Percentiles rank a stretch among this genome's conserved stretches.
phyloP scores from a whole-genome alignment of 2,888 invertebrate species.

The Tupiocoris notatus region DNA sequence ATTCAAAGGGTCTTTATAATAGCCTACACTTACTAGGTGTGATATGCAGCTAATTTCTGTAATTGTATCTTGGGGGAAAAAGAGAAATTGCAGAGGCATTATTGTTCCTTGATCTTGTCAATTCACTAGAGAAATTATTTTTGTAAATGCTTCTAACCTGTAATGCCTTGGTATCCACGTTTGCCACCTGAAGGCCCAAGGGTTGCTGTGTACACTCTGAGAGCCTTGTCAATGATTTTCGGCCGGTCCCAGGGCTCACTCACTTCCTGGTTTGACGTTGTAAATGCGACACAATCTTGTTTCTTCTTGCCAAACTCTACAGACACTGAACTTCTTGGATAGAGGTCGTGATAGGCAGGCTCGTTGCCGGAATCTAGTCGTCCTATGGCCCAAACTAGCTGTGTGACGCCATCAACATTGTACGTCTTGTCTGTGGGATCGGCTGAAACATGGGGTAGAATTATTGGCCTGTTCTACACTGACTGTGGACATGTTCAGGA shows the following conservation, averaged over 20 bases:
- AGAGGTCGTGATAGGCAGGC: constrained; percentile 79
- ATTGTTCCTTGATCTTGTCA: too few relatives aligned
- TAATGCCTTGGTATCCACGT: constrained; percentile 73
- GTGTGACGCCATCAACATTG: constrained; percentile 61
- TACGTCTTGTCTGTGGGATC: constrained; percentile 76
- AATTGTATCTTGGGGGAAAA: too few relatives aligned
- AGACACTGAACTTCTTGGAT: constrained; percentile 67
- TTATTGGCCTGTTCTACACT: too few relatives aligned
- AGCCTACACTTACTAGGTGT: not conserved
- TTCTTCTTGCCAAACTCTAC: constrained; percentile 66
- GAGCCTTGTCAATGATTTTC: constrained; percentile 59
- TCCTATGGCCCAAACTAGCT: constrained; percentile 82
- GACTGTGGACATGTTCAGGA: too few relatives aligned
- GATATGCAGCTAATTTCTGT: too few relatives aligned
- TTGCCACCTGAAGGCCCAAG: constrained; percentile 81
- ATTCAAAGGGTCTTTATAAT: not conserved
- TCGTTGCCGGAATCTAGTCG: constrained; percentile 72
- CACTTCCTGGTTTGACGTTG: constrained; percentile 53
- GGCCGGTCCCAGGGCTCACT: constrained; percentile 58
- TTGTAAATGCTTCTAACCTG: too few relatives aligned
- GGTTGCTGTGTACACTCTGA: constrained; percentile 75
- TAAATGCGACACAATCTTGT: constrained; percentile 73
- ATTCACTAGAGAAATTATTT: too few relatives aligned
- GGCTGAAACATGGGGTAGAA: constrained; percentile 59
- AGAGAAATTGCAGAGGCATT: too few relatives aligned